Percentiles rank a stretch among this genome's conserved stretches.
Conservation (phyloP, 1,140 invertebrate genomes). For the Colletes gigas region DNA sequence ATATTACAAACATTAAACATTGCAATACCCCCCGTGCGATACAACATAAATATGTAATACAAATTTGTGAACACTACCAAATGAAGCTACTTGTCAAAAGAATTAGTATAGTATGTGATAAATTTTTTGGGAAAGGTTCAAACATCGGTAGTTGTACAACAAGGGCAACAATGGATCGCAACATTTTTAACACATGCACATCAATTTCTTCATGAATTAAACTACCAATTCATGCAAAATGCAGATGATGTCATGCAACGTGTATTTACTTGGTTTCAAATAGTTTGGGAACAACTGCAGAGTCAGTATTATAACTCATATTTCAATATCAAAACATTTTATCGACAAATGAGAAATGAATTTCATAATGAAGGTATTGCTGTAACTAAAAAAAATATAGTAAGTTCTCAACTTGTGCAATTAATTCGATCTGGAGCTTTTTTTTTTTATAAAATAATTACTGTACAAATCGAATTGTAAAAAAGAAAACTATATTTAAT, state of each 20-base stretch:
- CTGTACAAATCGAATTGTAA: too few relatives aligned
- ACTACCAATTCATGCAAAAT: constrained; percentile 71
- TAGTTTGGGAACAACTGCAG: constrained; percentile 68
- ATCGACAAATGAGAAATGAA: constrained; percentile 67
- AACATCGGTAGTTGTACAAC: constrained; percentile 71
- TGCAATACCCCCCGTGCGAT: too few relatives aligned
- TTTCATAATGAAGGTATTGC: constrained; percentile 67
- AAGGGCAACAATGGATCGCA: constrained; percentile 75
- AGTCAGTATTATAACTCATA: constrained; percentile 68
- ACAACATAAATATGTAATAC: too few relatives aligned
- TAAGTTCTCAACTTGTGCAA: too few relatives aligned
- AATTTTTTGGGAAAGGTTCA: constrained; percentile 72
- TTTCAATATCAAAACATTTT: constrained; percentile 71
- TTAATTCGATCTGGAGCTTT: too few relatives aligned
- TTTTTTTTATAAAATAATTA: too few relatives aligned
- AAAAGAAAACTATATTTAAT: too few relatives aligned
- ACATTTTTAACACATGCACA: constrained; percentile 70
- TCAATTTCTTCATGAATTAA: constrained; percentile 71
- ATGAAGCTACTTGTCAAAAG: too few relatives aligned
- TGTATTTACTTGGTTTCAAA: constrained; percentile 70
- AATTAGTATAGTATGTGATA: constrained; percentile 31
- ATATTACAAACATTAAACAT: too few relatives aligned
- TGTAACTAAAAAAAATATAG: constrained; percentile 53
- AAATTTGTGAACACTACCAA: too few relatives aligned
- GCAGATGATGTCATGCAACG: constrained; percentile 70